phyloP scores from a whole-genome alignment of 2,113 vertebrate genomes.

The Pelmatolapia mariae region DNA sequence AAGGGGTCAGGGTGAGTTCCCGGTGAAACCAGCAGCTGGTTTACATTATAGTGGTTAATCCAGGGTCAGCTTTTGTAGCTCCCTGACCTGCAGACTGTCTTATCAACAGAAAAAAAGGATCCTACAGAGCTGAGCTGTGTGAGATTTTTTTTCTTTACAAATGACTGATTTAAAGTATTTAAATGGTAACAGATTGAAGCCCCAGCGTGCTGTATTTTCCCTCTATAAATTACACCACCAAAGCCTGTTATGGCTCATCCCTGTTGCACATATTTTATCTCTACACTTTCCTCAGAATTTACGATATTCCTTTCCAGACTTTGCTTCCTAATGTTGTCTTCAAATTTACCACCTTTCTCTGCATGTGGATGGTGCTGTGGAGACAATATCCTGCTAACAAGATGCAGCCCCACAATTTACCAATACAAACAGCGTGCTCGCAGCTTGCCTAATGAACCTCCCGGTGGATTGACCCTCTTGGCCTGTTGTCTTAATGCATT shows the following conservation, averaged over 20 bases:
- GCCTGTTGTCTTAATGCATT: conserved; percentile 46
- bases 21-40: conserved; percentile 37
- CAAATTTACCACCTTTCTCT: conserved; percentile 25
- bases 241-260: conserved; percentile 13
- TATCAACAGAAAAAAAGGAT: conserved; percentile 1
- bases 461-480: conserved; percentile 32
- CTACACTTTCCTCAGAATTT: neutral
- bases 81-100: conserved; percentile 10
- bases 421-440: conserved; percentile 48
- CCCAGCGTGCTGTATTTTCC: neutral
- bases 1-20: conserved; percentile 27
- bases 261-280: neutral
- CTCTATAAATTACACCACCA: neutral
- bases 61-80: conserved; percentile 24
- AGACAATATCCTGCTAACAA: conserved; percentile 35
- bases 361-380: conserved; percentile 22
- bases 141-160: neutral
- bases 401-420: conserved; percentile 31
- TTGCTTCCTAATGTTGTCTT: conserved; percentile 11
- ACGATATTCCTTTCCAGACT: neutral
- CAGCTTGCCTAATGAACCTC: conserved; percentile 46
- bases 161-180: neutral
- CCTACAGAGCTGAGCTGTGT: neutral
- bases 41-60: conserved; percentile 46
- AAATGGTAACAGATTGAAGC: conserved; percentile 20